Base-by-base conservation (phyloP, 1,140 invertebrate genomes). In the Ylistrum balloti region DNA sequence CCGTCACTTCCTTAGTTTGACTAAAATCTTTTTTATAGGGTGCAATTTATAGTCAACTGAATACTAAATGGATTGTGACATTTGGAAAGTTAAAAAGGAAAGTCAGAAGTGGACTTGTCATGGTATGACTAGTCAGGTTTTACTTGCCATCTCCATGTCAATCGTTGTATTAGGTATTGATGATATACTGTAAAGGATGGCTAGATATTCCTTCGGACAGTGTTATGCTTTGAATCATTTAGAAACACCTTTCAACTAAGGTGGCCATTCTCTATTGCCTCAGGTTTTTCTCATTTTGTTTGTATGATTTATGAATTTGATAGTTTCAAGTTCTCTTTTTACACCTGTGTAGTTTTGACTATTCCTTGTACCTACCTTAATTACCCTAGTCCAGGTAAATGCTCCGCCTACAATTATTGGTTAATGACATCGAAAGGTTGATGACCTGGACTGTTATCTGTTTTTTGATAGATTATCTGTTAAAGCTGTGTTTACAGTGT, bases 281-380 rank as follows among this genome's bases (percentile, higher is more conserved):
- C 28, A n/a, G 56, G 56, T 74, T 9, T n/a, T 48, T 9, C 45
- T 48, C 45, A 13, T 9, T 48, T 48, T 48, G 11, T 17, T 74
- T 74, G 56, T 28, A 74, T 74, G 28, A 74, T 74, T 22, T 74
- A 74, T 74, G 56, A 74, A 74, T 74, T 5, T n/a, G n/a, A 74
- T 74, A 74, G 28, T 74, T 74, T 74, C n/a, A 74, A 28, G 28
- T 74, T 74, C 56, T 74, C 56, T 28, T 74, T 74, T 74, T 74
- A 74, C 56, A 74, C 22, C 56, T 74, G 22, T 74, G 56, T 38
- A 74, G 56, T 1, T 28, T 13, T 38, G 13, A 38, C 35, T 38
- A 38, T 74, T n/a, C 56, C 56, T 74, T 3, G n/a, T 74, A 74
- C n/a, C 56, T 5, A 48, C 45, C 45, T n/a, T 48, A 74, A 74